Percentiles rank a stretch among this genome's conserved stretches.
Conservation (phyloP, 1,140 invertebrate genomes). For the Trichomalopsis sarcophagae region DNA sequence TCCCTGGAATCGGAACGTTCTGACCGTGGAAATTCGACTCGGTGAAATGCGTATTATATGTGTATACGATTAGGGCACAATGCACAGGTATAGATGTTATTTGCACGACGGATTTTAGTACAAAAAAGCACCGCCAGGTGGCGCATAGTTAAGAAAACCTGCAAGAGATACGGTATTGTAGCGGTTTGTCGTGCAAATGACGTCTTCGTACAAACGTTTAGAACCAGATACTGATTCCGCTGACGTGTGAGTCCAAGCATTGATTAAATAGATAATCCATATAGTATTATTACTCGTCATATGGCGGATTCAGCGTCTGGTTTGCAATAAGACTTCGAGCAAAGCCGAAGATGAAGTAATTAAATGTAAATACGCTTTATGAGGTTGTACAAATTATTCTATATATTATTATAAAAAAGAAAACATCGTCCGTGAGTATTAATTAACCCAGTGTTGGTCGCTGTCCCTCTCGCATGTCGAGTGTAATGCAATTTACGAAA, state of each 20-base stretch:
- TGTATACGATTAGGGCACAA: background rate
- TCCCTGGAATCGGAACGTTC: slow-evolving; percentile 38
- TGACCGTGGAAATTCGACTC: background rate
- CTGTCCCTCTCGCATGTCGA: slow-evolving; percentile 66
- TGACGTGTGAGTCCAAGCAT: background rate
- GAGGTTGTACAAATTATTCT: slow-evolving; percentile 37
- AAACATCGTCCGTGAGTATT: slow-evolving; percentile 29
- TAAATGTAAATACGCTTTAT: slow-evolving; percentile 53
- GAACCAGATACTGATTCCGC: slow-evolving; percentile 4
- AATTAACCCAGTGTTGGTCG: slow-evolving; percentile 46
- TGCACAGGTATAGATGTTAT: background rate
- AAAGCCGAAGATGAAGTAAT: slow-evolving; percentile 27
- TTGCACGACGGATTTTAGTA: background rate
- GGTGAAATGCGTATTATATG: slow-evolving; percentile 6
- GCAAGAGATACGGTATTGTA: background rate
- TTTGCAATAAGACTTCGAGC: background rate
- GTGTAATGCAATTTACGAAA: slow-evolving; percentile 36
- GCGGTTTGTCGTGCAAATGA: background rate
- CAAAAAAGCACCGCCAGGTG: background rate
- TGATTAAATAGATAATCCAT: background rate
- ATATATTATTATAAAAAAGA: background rate
- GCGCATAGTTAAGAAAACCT: background rate
- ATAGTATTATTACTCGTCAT: slow-evolving; percentile 30
- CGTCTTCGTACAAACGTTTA: background rate
- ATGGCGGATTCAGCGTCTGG: background rate